phyloP scores from a whole-genome alignment of 2,113 vertebrate genomes.

The Crotalus tigris region DNA sequence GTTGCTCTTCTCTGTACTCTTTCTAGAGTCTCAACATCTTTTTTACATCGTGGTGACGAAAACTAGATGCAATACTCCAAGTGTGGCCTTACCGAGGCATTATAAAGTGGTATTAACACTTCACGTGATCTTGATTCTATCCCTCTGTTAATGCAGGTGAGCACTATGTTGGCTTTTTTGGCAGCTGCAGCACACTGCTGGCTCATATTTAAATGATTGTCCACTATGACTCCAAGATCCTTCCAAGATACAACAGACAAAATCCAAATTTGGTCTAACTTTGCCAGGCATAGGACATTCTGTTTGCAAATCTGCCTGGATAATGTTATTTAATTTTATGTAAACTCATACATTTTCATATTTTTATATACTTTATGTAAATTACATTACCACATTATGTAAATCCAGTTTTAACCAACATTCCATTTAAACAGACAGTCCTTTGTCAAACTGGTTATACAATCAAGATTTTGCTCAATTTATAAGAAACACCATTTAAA shows the following conservation, averaged over 20 bases:
- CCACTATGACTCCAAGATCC: no score
- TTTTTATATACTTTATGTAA: background rate
- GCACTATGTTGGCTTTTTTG: no score
- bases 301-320: background rate
- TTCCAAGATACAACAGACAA: background rate
- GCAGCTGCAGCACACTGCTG: no score
- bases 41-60: no score
- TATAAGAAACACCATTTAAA: background rate
- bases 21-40: no score
- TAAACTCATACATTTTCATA: background rate
- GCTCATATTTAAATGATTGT: no score
- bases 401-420: background rate
- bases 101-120: no score
- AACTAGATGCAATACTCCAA: no score
- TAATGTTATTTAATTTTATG: background rate
- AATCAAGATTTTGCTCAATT: background rate
- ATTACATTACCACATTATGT: background rate
- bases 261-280: background rate
- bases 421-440: background rate
- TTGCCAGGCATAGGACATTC: background rate
- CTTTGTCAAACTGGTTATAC: background rate
- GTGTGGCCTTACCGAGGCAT: no score
- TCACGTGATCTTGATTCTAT: no score
- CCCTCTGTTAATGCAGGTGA: no score
- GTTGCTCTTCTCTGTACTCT: no score